Evolutionary conservation across 2,113 vertebrate species (phyloP).

Genomic region (Lampris megalopsis): DNA sequence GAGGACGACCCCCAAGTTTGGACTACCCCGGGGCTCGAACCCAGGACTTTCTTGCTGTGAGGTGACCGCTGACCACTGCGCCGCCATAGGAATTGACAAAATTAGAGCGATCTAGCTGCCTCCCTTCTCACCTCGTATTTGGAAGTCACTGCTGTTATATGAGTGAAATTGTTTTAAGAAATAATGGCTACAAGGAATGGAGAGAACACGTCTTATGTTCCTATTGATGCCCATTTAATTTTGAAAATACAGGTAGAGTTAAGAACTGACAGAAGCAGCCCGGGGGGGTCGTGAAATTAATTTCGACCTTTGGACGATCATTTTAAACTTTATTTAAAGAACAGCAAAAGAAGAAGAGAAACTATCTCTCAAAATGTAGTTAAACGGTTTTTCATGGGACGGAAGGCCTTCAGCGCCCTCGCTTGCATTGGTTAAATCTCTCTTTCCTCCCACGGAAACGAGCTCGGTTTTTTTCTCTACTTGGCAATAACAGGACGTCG

Average conservation of each 20-base stretch:
- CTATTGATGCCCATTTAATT: not conserved
- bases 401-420: not conserved
- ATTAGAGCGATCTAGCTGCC: no score
- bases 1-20: no score
- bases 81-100: not conserved
- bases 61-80: no score
- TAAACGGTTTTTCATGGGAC: not conserved
- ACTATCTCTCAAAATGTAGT: not conserved
- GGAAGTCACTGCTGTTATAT: not conserved
- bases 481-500: not conserved
- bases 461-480: not conserved
- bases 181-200: no score
- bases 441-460: not conserved
- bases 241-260: not conserved
- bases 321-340: conserved; percentile 2
- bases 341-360: not conserved
- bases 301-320: not conserved
- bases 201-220: not conserved
- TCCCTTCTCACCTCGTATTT: not conserved
- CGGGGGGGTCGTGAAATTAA: not conserved
- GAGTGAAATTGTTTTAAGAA: no score
- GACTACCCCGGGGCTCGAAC: no score
- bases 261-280: no score
- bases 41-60: no score
- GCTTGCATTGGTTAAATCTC: not conserved